Evolutionary conservation across 1,140 invertebrate genomes (phyloP).

Genomic region (Meloidogyne floridensis): DNA sequence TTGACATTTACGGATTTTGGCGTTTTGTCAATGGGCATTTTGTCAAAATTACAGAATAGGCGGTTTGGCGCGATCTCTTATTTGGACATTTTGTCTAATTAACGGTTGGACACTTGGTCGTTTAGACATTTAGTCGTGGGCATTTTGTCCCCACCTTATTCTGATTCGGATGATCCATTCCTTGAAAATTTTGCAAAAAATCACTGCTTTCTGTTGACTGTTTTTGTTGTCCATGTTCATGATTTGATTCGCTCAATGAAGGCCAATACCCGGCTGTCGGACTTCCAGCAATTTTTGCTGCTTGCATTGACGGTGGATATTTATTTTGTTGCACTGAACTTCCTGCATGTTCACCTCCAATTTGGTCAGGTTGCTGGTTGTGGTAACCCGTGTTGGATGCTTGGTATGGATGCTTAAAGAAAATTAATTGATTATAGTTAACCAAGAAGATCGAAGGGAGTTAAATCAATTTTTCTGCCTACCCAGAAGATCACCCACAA

Average conservation of each 20-base stretch:
- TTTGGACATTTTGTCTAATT: too few species aligned
- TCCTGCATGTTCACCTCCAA: too few species aligned
- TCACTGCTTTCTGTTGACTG: not conserved
- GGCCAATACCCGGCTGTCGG: conserved; percentile 28
- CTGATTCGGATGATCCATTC: not conserved
- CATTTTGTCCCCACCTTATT: not conserved
- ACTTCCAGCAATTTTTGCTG: not conserved
- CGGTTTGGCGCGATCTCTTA: not conserved
- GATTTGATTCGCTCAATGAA: not conserved
- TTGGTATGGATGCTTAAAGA: too few species aligned
- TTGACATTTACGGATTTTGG: too few species aligned
- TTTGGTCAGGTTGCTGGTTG: not conserved
- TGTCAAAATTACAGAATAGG: too few species aligned
- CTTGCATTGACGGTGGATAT: not conserved
- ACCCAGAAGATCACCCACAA: too few species aligned
- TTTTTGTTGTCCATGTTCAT: not conserved
- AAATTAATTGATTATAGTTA: too few species aligned
- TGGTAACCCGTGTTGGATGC: not conserved
- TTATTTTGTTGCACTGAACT: not conserved
- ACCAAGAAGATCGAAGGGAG: too few species aligned
- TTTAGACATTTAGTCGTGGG: too few species aligned
- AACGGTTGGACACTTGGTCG: too few species aligned
- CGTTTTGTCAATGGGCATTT: too few species aligned
- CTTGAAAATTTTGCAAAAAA: conserved; percentile 1
- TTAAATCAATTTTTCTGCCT: too few species aligned